phyloP scores from a whole-genome alignment of 2,888 invertebrate genomes.

The Drosophila nr. fundita region DNA sequence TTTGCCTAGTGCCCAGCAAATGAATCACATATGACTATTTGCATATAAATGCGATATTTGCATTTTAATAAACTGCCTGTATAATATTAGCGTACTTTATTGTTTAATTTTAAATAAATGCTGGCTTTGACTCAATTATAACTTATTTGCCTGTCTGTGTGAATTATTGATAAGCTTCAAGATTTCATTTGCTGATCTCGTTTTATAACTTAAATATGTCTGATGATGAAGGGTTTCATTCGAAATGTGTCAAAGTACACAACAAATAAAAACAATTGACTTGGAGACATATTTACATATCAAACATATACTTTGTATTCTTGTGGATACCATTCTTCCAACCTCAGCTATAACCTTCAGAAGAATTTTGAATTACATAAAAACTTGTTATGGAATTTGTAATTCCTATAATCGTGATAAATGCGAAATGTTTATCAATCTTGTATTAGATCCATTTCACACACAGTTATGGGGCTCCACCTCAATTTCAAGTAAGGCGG shows the following conservation, averaged over 20 bases:
- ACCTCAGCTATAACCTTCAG: background rate
- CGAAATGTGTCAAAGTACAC: background rate
- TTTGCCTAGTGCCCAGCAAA: background rate
- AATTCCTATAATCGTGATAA: constrained; percentile 30
- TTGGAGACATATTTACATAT: background rate
- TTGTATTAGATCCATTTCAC: constrained; percentile 43
- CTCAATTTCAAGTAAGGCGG: background rate
- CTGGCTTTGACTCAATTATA: background rate
- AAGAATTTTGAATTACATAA: background rate
- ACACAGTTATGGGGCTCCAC: constrained; percentile 30
- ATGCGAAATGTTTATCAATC: constrained; percentile 40
- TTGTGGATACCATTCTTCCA: background rate
- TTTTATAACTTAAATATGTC: background rate
- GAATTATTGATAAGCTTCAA: background rate
- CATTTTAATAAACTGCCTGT: background rate
- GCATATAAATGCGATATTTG: background rate
- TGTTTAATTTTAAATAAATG: background rate
- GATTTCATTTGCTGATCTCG: background rate
- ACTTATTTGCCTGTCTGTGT: background rate
- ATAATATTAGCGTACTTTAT: background rate
- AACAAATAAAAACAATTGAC: background rate
- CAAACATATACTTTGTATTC: background rate
- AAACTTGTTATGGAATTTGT: constrained; percentile 12
- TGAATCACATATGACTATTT: constrained; percentile 4
- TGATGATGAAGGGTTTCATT: background rate